Evolutionary conservation across 2,888 invertebrate species (phyloP).

Genomic region (Yponomeuta malinellus): DNA sequence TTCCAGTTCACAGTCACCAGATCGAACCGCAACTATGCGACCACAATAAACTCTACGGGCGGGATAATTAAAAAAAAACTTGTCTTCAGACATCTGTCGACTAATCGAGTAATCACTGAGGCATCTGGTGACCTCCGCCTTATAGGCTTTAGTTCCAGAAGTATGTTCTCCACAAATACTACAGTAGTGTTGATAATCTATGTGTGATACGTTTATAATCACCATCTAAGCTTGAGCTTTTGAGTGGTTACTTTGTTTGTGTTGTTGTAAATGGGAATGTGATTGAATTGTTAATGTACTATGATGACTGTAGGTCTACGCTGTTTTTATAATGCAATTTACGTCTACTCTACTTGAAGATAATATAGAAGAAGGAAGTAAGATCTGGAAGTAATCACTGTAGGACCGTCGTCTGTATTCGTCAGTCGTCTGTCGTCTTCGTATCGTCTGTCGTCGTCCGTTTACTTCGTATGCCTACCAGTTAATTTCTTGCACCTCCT

Average conservation of each 20-base stretch:
- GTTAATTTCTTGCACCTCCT: no score
- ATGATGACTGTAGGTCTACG: neutral
- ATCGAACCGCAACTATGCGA: neutral
- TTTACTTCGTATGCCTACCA: no score
- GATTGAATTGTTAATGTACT: neutral
- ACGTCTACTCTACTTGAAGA: neutral
- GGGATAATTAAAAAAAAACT: neutral
- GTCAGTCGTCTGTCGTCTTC: no score
- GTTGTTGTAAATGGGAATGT: neutral
- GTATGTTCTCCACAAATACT: neutral
- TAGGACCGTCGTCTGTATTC: no score
- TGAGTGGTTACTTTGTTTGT: neutral
- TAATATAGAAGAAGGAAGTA: neutral
- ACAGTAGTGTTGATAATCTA: neutral
- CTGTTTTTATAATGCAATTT: neutral
- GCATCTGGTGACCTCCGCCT: neutral
- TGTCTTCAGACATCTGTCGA: neutral
- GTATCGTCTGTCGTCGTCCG: no score
- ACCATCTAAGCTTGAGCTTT: neutral
- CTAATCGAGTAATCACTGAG: neutral
- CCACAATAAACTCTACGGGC: neutral
- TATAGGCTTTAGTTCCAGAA: neutral
- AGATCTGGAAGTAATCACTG: no score
- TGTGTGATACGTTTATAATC: slow-evolving; percentile 3
- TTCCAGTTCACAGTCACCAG: neutral